Evolutionary conservation across 1,140 invertebrate genomes (phyloP), one percentile per base, ranked within the genome.

Genomic region (Belonocnema kinseyi): DNA sequence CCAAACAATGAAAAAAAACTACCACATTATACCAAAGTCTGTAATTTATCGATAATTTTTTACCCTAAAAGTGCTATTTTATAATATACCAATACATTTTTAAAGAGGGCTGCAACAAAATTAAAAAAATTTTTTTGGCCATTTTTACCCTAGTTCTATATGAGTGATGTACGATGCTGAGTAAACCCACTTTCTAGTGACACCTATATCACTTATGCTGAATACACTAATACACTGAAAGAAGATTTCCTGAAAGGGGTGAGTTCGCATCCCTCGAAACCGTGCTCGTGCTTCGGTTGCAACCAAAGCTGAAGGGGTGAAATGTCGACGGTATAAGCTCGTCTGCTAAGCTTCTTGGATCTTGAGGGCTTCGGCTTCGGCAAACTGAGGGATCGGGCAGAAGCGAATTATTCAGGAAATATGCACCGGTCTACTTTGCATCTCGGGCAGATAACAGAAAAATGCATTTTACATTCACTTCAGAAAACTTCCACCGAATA

Each of bases 351-450:
- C 76, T 76, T 52, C 77, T 54, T 54, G 78, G 77, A 81, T 79
- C 77, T 78, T 61, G 58, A 53, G 77, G 75, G 82, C 75, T 79
- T 81, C 74, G 75, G 82, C 75, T 79, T 81, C 74, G 72, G 19
- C 80, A 73, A 81, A 72, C 58, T 61, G 21, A 73, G 80, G 78
- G 61, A 66, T 76, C 46, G 19, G 52, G 12, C 26, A 46, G 50
- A 19, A 12, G 74, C 52, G 71, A 81, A 82, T 80, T 80, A 78
- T 82, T 76, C 82, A 51, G 58, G 76, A 78, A 80, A 82, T 82
- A 83, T 82, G 82, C 77, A 80, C 79, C 66, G 73, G 76, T 33
- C 78, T 50, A 51, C 73, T 77, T 76, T 80, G 79, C 79, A 84
- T 79, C 81, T 80, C 74, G 78, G 74, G 56, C 78, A 79, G 50